Percentiles rank a stretch among this genome's conserved stretches.
Evolutionary conservation across 2,797 vertebrate genomes (phyloP).

Genomic region (Notolabrus celidotus): DNA sequence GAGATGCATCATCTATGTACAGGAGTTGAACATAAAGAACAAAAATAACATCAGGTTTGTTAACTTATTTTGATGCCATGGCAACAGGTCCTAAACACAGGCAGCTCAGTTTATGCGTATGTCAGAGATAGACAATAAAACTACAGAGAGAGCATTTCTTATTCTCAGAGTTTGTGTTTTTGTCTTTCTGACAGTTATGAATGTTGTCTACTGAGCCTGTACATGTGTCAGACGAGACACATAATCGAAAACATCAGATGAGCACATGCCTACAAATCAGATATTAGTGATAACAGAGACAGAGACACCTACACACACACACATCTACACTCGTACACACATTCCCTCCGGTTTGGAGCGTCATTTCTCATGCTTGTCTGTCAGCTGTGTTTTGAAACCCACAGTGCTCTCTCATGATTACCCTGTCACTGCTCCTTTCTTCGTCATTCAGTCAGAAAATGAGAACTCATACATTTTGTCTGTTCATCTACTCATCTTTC

Average conservation of each 20-base stretch:
- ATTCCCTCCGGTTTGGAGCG: conserved; percentile 21
- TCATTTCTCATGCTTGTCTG: conserved; percentile 70
- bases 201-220: conserved; percentile 35
- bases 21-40: neutral
- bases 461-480: conserved; percentile 61
- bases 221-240: conserved; percentile 37
- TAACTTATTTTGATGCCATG: no score
- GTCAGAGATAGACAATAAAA: no score
- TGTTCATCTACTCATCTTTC: conserved; percentile 53
- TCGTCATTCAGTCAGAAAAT: conserved; percentile 70
- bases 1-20: neutral
- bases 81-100: no score
- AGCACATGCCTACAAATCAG: conserved; percentile 22
- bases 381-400: conserved; percentile 65
- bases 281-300: conserved; percentile 24
- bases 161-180: conserved; percentile 21
- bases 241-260: conserved; percentile 47
- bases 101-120: no score
- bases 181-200: conserved; percentile 49
- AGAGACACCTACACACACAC: neutral
- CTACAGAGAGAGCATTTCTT: no score
- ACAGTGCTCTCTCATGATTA: conserved; percentile 73
- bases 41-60: no score
- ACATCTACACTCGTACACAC: neutral
- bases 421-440: conserved; percentile 71